Percentiles rank a stretch among this genome's conserved stretches.
phyloP scores from a whole-genome alignment of 2,113 vertebrate species.

The Synodontis membranacea region DNA sequence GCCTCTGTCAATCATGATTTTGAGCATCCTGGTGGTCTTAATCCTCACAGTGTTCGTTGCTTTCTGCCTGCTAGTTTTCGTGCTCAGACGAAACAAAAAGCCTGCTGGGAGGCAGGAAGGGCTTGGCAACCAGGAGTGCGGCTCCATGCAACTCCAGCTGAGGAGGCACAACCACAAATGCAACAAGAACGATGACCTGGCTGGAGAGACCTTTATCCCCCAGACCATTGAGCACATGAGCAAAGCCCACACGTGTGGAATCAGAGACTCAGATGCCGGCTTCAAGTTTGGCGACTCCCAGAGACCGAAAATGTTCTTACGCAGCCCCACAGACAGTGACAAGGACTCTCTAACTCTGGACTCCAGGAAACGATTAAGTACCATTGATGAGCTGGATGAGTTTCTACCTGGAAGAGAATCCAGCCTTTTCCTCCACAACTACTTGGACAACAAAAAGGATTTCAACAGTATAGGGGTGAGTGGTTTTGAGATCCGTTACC shows the following conservation, averaged over 20 bases:
- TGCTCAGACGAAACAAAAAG: conserved; percentile 93
- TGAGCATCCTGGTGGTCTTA: conserved; percentile 95
- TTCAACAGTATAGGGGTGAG: conserved; percentile 98
- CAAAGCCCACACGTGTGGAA: conserved; percentile 92
- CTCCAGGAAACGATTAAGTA: conserved; percentile 92
- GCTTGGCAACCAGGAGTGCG: conserved; percentile 86
- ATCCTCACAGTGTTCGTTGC: conserved; percentile 97
- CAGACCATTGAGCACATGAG: conserved; percentile 98
- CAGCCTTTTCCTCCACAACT: conserved; percentile 95
- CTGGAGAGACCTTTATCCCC: conserved; percentile 91
- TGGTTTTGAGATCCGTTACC: conserved; percentile 95
- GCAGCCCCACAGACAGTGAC: conserved; percentile 86
- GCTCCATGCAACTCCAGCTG: conserved; percentile 89
- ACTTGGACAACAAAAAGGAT: conserved; percentile 93
- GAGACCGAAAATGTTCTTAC: conserved; percentile 88
- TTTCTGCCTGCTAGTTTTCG: conserved; percentile 96
- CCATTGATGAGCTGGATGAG: conserved; percentile 97
- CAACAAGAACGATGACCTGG: conserved; percentile 86
- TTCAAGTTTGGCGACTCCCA: conserved; percentile 89
- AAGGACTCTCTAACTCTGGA: conserved; percentile 88
- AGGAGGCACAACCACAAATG: conserved; percentile 87
- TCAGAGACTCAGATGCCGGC: conserved; percentile 87
- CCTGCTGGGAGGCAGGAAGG: conserved; percentile 87
- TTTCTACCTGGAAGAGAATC: conserved; percentile 92
- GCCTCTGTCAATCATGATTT: conserved; percentile 94